phyloP scores from a whole-genome alignment of 2,113 vertebrate species.

The Barnardius zonarius region DNA sequence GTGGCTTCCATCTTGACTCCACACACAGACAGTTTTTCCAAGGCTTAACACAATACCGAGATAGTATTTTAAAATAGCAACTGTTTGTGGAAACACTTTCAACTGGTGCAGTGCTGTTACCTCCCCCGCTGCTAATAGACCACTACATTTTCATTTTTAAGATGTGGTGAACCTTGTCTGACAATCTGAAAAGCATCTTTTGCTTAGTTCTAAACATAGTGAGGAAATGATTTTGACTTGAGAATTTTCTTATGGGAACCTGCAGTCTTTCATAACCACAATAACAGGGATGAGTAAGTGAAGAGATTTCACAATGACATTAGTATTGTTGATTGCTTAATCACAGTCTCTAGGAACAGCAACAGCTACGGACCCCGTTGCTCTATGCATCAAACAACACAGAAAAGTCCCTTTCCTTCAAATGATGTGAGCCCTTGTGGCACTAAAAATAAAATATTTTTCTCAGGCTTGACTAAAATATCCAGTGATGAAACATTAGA shows the following conservation, averaged over 20 bases:
- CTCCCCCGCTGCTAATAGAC: not conserved
- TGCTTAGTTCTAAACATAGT: not conserved
- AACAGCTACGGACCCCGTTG: not conserved
- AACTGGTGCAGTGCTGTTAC: not conserved
- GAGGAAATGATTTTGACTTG: not conserved
- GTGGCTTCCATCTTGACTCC: not conserved
- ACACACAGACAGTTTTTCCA: not conserved
- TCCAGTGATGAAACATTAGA: not conserved
- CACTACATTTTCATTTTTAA: not conserved
- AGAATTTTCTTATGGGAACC: not conserved
- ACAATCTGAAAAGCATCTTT: not conserved
- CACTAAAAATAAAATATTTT: not conserved
- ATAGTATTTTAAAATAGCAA: not conserved
- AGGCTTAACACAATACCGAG: not conserved
- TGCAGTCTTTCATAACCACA: not conserved
- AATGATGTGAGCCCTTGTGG: not conserved
- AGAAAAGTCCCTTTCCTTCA: not conserved
- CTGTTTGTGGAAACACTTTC: not conserved
- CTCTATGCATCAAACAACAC: not conserved
- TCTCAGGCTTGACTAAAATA: constrained; percentile 4
- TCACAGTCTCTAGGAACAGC: not conserved
- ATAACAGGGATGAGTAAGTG: not conserved
- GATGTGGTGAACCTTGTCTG: not conserved
- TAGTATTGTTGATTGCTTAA: not conserved
- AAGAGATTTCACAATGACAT: not conserved